These are phyloP conservation scores for Homarus gammarus DNA, from an alignment of 2,888 invertebrate species.

Conservation along the genomic window DNA sequence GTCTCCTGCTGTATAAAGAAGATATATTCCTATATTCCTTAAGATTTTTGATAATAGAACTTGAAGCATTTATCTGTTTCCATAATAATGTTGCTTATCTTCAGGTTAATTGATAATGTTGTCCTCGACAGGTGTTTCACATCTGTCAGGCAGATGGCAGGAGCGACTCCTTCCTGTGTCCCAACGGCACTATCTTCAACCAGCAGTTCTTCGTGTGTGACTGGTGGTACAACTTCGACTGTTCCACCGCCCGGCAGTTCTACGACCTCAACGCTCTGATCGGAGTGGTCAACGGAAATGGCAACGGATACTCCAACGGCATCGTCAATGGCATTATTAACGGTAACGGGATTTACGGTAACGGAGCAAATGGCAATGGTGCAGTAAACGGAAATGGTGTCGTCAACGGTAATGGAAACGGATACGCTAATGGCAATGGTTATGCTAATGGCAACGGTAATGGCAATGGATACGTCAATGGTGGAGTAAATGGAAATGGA, in stretches of 20 bases:
- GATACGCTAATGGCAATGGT: not conserved
- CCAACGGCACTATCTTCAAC: constrained; percentile 74
- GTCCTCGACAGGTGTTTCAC: constrained; percentile 56
- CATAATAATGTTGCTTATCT: too few relatives aligned
- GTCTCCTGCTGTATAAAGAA: too few relatives aligned
- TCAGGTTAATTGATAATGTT: too few relatives aligned
- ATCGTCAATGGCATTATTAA: constrained; percentile 2
- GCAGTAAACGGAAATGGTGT: not conserved
- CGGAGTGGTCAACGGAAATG: constrained; percentile 33
- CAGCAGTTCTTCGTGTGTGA: constrained; percentile 74
- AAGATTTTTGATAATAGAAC: too few relatives aligned
- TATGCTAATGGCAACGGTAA: constrained; percentile 7
- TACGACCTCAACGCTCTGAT: constrained; percentile 59
- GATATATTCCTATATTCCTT: too few relatives aligned
- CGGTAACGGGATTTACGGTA: constrained; percentile 14
- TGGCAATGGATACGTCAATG: not conserved
- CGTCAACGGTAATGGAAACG: not conserved
- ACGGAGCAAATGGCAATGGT: constrained; percentile 24
- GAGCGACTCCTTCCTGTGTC: constrained; percentile 68
- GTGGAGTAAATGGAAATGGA: not conserved
- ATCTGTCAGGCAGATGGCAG: constrained; percentile 62
- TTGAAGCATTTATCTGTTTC: too few relatives aligned
- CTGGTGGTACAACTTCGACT: constrained; percentile 73
- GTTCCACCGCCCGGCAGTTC: constrained; percentile 60
- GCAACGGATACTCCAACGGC: constrained; percentile 9